phyloP scores from a whole-genome alignment of 2,113 vertebrate genomes.

The Aegithalos caudatus region DNA sequence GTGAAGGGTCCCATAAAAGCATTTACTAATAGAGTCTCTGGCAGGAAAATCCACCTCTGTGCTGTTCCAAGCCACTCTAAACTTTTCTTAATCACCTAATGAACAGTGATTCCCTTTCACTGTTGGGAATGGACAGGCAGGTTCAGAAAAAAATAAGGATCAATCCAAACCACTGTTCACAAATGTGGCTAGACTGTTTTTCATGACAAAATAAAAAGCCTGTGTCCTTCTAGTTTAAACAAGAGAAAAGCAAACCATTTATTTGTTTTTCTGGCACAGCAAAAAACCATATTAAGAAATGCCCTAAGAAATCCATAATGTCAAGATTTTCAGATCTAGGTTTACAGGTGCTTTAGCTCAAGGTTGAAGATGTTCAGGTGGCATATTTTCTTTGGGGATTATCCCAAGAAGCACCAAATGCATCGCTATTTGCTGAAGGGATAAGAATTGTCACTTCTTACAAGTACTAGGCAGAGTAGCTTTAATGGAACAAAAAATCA shows the following conservation, averaged over 20 bases:
- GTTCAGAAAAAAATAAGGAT: neutral
- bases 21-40: constrained; percentile 52
- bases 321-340: neutral
- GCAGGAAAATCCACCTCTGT: constrained; percentile 18
- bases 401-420: neutral
- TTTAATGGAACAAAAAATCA: neutral
- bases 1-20: constrained; percentile 37
- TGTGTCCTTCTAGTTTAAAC: neutral
- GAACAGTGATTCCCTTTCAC: constrained; percentile 4
- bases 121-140: neutral
- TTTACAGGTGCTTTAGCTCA: neutral
- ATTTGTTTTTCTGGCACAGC: neutral
- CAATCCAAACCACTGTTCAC: neutral
- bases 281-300: neutral
- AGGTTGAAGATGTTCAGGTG: neutral
- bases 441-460: neutral
- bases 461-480: neutral
- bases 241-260: neutral
- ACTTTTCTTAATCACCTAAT: constrained; percentile 36
- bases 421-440: neutral
- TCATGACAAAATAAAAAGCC: neutral
- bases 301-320: neutral
- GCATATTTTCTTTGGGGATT: neutral
- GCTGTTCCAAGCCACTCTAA: constrained; percentile 21
- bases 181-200: neutral